Percentiles rank a stretch among this genome's conserved stretches.
These are phyloP conservation scores for Acanthosepion pharaonis DNA, from an alignment of 2,888 invertebrate genomes.

Conservation along the genomic window DNA sequence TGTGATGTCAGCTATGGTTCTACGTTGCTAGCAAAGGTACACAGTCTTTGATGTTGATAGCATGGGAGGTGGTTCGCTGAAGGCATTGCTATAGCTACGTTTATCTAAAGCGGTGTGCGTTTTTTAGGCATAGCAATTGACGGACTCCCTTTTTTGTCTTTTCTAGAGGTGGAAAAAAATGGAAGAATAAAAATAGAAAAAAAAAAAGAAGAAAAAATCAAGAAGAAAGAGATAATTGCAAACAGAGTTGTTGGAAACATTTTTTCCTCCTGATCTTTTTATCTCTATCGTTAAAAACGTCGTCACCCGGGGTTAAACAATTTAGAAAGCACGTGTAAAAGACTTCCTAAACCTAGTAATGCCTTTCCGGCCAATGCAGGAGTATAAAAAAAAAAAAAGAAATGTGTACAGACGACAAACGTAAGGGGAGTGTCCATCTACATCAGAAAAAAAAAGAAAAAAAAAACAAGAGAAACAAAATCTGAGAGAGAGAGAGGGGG, in stretches of 20 bases:
- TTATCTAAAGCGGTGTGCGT: not conserved
- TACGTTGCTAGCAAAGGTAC: not conserved
- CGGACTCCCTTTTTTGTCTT: not conserved
- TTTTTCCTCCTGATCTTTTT: not conserved
- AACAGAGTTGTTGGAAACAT: not conserved
- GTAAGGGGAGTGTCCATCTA: not conserved
- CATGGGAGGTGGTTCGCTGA: not conserved
- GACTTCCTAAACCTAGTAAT: not conserved
- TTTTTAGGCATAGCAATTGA: not conserved
- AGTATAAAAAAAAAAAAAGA: not conserved
- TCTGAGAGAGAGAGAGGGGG: not conserved
- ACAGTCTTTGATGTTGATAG: not conserved
- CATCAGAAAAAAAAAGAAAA: not conserved
- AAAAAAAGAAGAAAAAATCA: no score
- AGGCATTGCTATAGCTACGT: not conserved
- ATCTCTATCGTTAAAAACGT: not conserved
- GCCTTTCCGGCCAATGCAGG: not conserved
- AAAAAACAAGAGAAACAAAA: not conserved
- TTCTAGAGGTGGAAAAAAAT: not conserved
- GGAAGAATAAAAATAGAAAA: no score
- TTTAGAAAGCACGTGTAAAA: not conserved
- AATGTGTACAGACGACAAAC: not conserved
- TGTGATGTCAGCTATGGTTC: not conserved
- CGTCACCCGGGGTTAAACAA: not conserved
- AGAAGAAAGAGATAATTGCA: not conserved